These are phyloP conservation scores for Leptobrachium leishanense DNA, from an alignment of 2,113 vertebrate genomes.

Conservation along the genomic window DNA sequence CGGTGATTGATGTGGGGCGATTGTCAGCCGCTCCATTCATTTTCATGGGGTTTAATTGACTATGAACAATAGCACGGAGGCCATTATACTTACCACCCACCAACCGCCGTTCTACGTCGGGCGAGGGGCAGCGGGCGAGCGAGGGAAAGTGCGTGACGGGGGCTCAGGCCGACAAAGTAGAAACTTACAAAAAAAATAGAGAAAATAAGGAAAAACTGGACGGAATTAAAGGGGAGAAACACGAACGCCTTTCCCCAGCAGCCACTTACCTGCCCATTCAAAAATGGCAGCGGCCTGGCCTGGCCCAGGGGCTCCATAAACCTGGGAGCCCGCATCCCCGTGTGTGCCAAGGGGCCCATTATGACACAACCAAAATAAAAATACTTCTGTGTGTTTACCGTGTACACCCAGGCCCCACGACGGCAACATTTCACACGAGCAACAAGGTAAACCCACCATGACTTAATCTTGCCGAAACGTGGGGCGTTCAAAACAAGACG, in stretches of 20 bases:
- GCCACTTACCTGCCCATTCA: not conserved
- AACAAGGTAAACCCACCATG: too few relatives aligned
- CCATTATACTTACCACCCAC: slow-evolving; percentile 2
- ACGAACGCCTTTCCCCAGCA: not conserved
- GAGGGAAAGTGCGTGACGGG: not conserved
- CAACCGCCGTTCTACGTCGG: not conserved
- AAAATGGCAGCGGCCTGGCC: not conserved
- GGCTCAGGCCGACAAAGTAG: slow-evolving; percentile 17
- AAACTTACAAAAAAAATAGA: slow-evolving; percentile 4
- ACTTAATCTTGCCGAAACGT: too few relatives aligned
- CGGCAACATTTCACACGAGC: too few relatives aligned
- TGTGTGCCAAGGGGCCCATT: too few relatives aligned
- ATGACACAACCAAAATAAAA: too few relatives aligned
- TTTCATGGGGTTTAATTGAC: slow-evolving; percentile 47
- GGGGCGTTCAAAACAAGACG: too few relatives aligned
- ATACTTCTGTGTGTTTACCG: too few relatives aligned
- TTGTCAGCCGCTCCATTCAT: slow-evolving; percentile 27
- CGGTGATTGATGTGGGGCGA: slow-evolving; percentile 37
- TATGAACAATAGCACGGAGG: slow-evolving; percentile 26
- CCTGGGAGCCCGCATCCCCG: too few relatives aligned
- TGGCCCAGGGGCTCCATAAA: not conserved
- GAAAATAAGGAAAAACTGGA: not conserved
- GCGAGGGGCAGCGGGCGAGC: too few relatives aligned
- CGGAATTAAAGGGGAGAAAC: slow-evolving; percentile 18
- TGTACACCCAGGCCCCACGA: too few relatives aligned